phyloP scores from a whole-genome alignment of 2,797 vertebrate species.

The Gallinago nigripennis region DNA sequence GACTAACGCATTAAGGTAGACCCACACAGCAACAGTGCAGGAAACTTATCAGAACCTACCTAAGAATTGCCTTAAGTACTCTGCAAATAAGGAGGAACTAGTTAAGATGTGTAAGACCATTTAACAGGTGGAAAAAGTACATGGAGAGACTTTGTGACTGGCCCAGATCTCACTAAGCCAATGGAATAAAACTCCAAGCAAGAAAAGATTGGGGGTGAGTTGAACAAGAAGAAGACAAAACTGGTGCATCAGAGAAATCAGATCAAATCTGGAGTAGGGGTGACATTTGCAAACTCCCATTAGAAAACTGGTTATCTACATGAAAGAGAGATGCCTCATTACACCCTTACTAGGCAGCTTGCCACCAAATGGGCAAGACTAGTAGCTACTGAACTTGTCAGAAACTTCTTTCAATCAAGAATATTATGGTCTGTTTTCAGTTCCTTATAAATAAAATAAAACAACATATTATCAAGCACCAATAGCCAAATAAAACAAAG shows the following conservation, averaged over 20 bases:
- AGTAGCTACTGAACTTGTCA: neutral
- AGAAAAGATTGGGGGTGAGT: neutral
- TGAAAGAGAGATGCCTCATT: neutral
- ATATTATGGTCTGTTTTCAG: neutral
- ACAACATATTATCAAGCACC: neutral
- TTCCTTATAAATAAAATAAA: neutral
- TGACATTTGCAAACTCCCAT: neutral
- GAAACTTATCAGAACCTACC: neutral
- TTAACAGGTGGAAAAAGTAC: neutral
- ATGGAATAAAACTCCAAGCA: neutral
- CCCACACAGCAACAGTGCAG: neutral
- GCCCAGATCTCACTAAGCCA: neutral
- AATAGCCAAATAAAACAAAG: neutral
- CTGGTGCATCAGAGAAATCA: neutral
- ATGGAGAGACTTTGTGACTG: neutral
- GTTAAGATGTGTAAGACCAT: neutral
- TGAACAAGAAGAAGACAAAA: neutral
- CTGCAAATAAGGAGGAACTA: neutral
- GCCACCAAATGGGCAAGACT: neutral
- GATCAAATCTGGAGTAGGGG: neutral
- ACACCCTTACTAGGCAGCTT: neutral
- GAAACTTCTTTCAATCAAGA: neutral
- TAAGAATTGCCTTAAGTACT: neutral
- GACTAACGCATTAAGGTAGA: neutral
- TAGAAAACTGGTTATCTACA: neutral